Evolutionary conservation across 2,888 invertebrate genomes (phyloP), one percentile per base, ranked within the genome.

Genomic region (Cheilosia scutellata): DNA sequence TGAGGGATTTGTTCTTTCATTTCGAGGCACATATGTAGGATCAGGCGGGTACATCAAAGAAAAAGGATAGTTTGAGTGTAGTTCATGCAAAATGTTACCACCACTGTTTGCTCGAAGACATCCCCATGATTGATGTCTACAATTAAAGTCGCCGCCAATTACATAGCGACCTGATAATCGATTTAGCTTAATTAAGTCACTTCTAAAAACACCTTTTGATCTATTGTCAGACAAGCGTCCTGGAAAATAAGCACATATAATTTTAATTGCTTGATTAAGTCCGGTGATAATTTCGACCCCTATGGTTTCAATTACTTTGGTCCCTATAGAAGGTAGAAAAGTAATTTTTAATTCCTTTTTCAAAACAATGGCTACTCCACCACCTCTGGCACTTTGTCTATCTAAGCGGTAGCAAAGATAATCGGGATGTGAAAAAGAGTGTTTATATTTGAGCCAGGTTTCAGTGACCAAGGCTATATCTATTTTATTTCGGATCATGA

Each of bases 231-330:
- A 53, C 5, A 60, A 9, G n/a, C 76, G 65, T 25, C 83, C 76
- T 37, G 84, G 71, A 77, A 80, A 76, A 20, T 84, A 84, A 37
- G 74, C 53, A 49, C 72, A 71, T 11, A 77, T 58, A 37, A 82
- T 42, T 53, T 70, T 82, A 25, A 75, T 33, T 37, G 20, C 20
- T 20, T 20, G 20, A 20, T 51, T n/a, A 13, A 25, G 6, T 44
- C 20, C 20, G 20, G 20, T 20, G 20, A 20, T 20, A 20, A 20
- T 20, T 20, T 20, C 20, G 20, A 20, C 20, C 20, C 20, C 20
- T 20, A 20, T 20, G 20, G 20, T 20, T 20, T 20, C 20, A 20
- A 20, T 20, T 20, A 20, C 20, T 20, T 68, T 55, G 11, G 75
- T 83, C 7, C 74, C 47, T 5, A 76, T 33, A 29, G 16, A 16